phyloP scores from a whole-genome alignment of 2,113 vertebrate genomes.

The Colossoma macropomum region DNA sequence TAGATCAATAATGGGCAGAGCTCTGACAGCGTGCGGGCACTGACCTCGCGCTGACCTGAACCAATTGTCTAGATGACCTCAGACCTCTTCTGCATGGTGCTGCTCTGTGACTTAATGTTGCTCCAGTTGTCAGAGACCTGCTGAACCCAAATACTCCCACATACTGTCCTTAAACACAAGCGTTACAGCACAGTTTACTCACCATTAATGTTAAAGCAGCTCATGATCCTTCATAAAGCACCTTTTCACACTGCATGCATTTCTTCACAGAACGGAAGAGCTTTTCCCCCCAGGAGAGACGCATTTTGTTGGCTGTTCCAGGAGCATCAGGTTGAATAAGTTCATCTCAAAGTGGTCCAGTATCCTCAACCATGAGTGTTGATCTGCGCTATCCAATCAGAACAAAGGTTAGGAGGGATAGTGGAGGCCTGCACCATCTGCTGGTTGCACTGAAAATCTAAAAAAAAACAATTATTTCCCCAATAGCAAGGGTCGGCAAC shows the following conservation, averaged over 20 bases:
- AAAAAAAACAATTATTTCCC: too few species aligned
- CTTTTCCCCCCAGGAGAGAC: too few species aligned
- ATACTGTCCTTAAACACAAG: slow-evolving; percentile 4
- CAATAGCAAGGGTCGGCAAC: too few species aligned
- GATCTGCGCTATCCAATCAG: too few species aligned
- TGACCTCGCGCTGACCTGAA: slow-evolving; percentile 8
- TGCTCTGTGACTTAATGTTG: neutral
- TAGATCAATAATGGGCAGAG: neutral
- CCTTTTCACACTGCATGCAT: neutral
- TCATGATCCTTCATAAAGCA: neutral
- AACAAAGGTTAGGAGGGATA: too few species aligned
- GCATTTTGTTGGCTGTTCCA: too few species aligned
- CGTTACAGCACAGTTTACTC: neutral
- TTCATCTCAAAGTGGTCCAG: too few species aligned
- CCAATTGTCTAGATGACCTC: slow-evolving; percentile 6
- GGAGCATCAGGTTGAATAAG: too few species aligned
- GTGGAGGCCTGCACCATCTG: too few species aligned
- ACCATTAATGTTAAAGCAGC: neutral
- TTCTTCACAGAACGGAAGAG: neutral
- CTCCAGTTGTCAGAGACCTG: slow-evolving; percentile 7
- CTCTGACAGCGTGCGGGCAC: neutral
- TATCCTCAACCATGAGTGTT: too few species aligned
- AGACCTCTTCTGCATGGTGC: slow-evolving; percentile 5
- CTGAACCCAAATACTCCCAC: neutral
- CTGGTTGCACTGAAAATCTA: too few species aligned